Evolutionary conservation across 2,113 vertebrate genomes (phyloP).

Genomic region (Myrmecophaga tridactyla): DNA sequence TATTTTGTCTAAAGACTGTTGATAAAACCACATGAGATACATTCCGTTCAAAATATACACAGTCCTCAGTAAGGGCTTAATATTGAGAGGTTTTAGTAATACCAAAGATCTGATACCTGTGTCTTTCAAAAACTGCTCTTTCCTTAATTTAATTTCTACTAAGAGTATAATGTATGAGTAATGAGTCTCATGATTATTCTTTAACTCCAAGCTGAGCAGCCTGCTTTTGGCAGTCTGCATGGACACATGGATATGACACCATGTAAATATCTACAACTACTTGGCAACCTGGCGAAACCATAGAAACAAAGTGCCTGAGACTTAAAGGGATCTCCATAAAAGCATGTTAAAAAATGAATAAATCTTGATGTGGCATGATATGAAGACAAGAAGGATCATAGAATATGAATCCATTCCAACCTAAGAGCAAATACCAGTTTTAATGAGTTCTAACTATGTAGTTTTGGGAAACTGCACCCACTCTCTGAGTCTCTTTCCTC

Average conservation of each 20-base stretch:
- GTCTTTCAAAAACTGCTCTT: not conserved
- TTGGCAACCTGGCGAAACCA: not conserved
- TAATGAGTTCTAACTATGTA: not conserved
- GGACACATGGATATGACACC: not conserved
- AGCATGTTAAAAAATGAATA: not conserved
- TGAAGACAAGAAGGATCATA: not conserved
- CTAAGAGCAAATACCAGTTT: not conserved
- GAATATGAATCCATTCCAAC: not conserved
- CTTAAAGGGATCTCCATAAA: conserved; percentile 20
- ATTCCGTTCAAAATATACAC: not conserved
- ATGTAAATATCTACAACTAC: not conserved
- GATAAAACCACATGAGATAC: not conserved
- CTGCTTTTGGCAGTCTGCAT: not conserved
- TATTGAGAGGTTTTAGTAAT: not conserved
- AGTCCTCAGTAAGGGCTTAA: not conserved
- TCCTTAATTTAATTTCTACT: not conserved
- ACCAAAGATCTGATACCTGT: not conserved
- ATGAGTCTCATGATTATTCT: not conserved
- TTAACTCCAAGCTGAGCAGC: not conserved
- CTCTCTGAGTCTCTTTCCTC: not conserved
- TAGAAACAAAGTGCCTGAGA: not conserved
- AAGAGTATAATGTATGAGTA: not conserved
- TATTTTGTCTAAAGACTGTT: not conserved
- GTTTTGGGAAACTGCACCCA: not conserved
- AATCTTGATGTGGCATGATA: not conserved